Conservation (phyloP, 2,113 vertebrate species). For the Noturus placidus region DNA sequence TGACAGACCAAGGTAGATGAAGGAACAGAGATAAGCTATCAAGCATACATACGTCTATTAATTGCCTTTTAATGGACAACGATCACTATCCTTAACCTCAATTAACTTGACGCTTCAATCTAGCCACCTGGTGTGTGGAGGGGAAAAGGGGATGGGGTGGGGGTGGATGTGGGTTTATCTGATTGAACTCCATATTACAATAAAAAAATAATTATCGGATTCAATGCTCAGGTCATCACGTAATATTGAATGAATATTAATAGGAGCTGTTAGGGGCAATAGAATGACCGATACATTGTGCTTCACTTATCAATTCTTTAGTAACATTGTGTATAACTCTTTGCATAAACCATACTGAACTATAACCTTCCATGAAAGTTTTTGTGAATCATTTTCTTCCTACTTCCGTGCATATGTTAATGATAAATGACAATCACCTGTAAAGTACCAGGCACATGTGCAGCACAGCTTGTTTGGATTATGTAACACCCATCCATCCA, state of each 20-base stretch:
- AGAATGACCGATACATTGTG: neutral
- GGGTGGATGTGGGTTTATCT: neutral
- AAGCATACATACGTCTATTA: conserved; percentile 40
- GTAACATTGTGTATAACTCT: neutral
- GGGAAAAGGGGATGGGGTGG: conserved; percentile 7
- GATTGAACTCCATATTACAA: conserved; percentile 31
- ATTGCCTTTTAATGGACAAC: conserved; percentile 55
- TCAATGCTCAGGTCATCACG: conserved; percentile 35
- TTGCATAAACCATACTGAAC: neutral
- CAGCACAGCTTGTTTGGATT: neutral
- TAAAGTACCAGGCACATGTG: neutral
- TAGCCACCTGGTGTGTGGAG: conserved; percentile 25
- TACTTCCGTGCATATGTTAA: neutral
- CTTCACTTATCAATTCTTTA: neutral
- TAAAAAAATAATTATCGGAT: conserved; percentile 46
- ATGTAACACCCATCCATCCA: too few relatives aligned
- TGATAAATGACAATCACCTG: neutral
- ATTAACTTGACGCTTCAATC: conserved; percentile 48
- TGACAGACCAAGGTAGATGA: conserved; percentile 23
- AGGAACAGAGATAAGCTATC: conserved; percentile 47
- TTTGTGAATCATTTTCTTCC: neutral
- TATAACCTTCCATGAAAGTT: neutral
- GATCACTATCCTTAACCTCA: conserved; percentile 54
- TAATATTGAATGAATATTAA: conserved; percentile 37
- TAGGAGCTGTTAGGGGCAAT: neutral